A percentile compares a stretch with the other conserved stretches of the same genome.
These are phyloP conservation scores for Podabrus alpinus DNA, from an alignment of 2,888 invertebrate species.

Conservation along the genomic window DNA sequence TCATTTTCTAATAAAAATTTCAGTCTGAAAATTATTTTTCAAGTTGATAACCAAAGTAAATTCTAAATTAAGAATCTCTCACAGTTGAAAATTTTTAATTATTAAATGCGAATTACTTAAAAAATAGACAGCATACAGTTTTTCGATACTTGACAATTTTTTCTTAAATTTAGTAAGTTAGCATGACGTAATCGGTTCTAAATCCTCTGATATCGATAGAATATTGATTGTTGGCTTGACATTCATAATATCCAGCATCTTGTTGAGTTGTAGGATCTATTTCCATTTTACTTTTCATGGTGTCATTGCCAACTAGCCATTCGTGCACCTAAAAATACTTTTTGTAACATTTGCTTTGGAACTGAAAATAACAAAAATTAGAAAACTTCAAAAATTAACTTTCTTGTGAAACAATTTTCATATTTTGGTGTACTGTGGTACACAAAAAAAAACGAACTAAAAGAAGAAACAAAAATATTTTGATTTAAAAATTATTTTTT, in stretches of 20 bases:
- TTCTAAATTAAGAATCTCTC: too few species aligned
- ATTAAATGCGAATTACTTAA: background rate
- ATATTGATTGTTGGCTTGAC: conserved; percentile 74
- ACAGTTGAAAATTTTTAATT: background rate
- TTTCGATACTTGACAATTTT: background rate
- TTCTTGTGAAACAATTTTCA: background rate
- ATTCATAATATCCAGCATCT: conserved; percentile 73
- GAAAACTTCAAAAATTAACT: background rate
- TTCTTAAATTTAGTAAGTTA: conserved; percentile 21
- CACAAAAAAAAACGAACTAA: too few species aligned
- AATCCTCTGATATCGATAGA: conserved; percentile 70
- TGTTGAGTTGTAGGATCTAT: conserved; percentile 75
- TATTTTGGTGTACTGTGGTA: too few species aligned
- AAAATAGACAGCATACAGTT: background rate
- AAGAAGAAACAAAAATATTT: background rate
- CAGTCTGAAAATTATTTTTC: background rate
- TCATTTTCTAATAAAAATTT: background rate
- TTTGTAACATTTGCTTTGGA: background rate
- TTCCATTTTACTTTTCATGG: conserved; percentile 74
- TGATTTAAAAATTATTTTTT: background rate
- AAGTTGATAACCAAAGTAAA: too few species aligned
- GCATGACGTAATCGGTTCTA: conserved; percentile 62
- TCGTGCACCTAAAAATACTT: conserved; percentile 64
- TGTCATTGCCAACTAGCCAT: conserved; percentile 67
- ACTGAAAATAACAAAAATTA: background rate